Base-by-base conservation (phyloP, 2,113 vertebrate species). In the Gila orcuttii region DNA sequence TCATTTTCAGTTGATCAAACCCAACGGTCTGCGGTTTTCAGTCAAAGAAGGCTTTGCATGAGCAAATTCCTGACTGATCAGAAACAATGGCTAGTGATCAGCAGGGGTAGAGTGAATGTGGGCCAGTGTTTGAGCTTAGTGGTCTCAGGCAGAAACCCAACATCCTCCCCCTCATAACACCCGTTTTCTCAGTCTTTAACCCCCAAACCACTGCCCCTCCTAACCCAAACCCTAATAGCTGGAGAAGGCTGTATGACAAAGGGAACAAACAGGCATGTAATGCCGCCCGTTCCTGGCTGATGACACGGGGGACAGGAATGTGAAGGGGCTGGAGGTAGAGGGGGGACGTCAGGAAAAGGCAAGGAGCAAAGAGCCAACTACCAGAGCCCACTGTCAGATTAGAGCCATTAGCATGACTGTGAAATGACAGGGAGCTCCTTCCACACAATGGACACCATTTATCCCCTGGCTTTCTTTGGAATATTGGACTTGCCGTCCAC, bases 261-360 rank as follows among this genome's bases (percentile, higher is more conserved):
- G 92, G 87, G 93, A 93, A 94, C 94, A 94, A 95, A 95, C 93
- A 94, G 89, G 93, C 94, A 94, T 95, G 94, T 95, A 94, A 95
- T 94, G 90, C 89, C 87, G 89, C 82, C 82, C 80, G 93, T 93
- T 94, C 90, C 93, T 90, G 92, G 90, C 91, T 85, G 91, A 92
- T 94, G 94, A 95, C 92, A 93, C 83, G 81, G 90, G 81, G 89
- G 68, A 86, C 62, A 81, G 88, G 89, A 89, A 89, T 90, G 88
- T 82, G 45, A 57, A 80, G 68, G 62, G 42, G 77, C 21, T 33
- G 57, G 50, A 68, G 42, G 75, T 80, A 84, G 79, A 55, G 71
- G 82, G 39, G 50, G 50, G 85, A 6, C 2, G 9, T 25, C 4
- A 25, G 62, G n/a, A 82, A 82, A 82, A 83, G 50, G 66, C 57